Conservation (phyloP, 2,113 vertebrate species). For the Pygoscelis antarcticus region DNA sequence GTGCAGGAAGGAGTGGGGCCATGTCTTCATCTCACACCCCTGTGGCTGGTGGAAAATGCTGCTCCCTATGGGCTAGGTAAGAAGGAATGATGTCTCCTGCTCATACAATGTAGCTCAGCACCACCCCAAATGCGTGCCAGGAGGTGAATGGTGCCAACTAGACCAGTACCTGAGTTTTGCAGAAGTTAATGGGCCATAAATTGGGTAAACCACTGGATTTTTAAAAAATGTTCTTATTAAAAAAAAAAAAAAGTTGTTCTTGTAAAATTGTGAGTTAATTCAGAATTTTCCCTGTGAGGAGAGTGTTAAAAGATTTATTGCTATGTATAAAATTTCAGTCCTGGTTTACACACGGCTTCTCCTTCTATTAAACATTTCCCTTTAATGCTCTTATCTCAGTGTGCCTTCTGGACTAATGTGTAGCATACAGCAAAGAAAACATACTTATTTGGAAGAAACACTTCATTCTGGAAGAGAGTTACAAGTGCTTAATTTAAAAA, state of each 20-base stretch:
- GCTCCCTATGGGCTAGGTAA: background rate
- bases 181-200: background rate
- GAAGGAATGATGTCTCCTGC: background rate
- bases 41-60: background rate
- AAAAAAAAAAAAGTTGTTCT: background rate
- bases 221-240: background rate
- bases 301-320: constrained; percentile 52
- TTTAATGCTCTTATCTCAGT: constrained; percentile 71
- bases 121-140: accelerated
- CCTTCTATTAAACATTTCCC: constrained; percentile 31
- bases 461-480: constrained; percentile 62
- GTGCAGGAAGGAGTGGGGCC: background rate
- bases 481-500: constrained; percentile 62
- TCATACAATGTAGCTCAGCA: background rate
- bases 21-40: background rate
- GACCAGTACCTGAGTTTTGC: background rate
- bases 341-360: constrained; percentile 47
- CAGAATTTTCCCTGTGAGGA: background rate
- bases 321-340: constrained; percentile 20
- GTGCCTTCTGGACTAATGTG: constrained; percentile 70
- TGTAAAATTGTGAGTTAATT: constrained; percentile 30
- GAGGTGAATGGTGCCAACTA: background rate
- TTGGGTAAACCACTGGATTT: background rate
- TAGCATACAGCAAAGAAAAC: background rate
- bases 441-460: constrained; percentile 52